Conservation (phyloP, 2,797 vertebrate genomes). For the Momotus momota region DNA sequence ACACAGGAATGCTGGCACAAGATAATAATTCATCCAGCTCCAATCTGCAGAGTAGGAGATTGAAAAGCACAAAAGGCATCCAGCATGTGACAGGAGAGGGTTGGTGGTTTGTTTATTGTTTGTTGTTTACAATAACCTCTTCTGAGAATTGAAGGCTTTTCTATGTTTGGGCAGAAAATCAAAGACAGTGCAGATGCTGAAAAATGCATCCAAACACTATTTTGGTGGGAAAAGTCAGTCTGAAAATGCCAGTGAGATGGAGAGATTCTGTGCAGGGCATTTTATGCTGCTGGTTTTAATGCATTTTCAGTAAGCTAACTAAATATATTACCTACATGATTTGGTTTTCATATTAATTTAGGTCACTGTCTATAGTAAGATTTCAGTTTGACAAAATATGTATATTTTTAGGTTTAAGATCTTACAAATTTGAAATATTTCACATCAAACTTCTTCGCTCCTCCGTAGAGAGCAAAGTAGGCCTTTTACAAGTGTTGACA, state of each 20-base stretch:
- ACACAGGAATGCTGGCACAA: rapidly evolving
- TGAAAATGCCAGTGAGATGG: not conserved
- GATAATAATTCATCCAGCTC: not conserved
- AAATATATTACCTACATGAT: not conserved
- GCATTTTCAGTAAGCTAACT: not conserved
- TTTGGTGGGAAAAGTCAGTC: not conserved
- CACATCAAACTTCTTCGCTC: not conserved
- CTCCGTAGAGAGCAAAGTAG: not conserved
- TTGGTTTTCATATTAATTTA: not conserved
- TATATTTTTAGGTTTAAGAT: not conserved
- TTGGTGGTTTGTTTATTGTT: not conserved
- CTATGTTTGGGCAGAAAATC: not conserved
- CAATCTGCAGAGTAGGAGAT: not conserved
- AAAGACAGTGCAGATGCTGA: not conserved
- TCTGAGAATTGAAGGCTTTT: not conserved
- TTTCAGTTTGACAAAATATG: not conserved
- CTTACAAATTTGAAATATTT: not conserved
- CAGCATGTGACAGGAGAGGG: not conserved
- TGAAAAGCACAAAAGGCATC: not conserved
- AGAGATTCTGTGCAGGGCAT: not conserved
- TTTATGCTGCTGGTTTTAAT: not conserved
- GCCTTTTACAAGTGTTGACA: not conserved
- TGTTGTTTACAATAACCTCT: not conserved
- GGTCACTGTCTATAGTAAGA: not conserved
- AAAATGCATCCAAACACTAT: not conserved